phyloP scores from a whole-genome alignment of 2,888 invertebrate genomes.

The Epiblema foenella region DNA sequence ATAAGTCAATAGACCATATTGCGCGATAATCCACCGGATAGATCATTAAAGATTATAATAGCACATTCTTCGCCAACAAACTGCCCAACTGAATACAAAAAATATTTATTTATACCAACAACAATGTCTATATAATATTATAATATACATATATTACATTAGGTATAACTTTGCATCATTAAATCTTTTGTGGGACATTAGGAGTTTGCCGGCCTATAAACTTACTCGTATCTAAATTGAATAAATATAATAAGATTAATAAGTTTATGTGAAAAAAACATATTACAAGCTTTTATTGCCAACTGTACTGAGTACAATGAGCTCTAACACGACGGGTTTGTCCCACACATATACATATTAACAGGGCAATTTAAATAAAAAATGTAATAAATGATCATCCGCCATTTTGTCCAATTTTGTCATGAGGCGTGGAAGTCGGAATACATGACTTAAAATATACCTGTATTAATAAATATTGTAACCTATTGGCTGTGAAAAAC shows the following conservation, averaged over 20 bases:
- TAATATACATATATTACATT: conserved; percentile 46
- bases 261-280: neutral
- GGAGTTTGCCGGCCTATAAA: neutral
- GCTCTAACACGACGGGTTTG: no score
- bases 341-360: no score
- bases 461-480: no score
- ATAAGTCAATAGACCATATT: neutral
- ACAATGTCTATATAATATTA: conserved; percentile 59
- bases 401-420: no score
- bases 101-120: conserved; percentile 70
- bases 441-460: no score
- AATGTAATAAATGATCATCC: no score
- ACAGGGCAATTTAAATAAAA: no score
- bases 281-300: no score
- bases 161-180: conserved; percentile 1
- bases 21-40: neutral
- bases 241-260: neutral
- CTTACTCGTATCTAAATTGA: neutral
- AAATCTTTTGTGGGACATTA: neutral
- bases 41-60: neutral
- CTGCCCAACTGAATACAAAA: conserved; percentile 68
- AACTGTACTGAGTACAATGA: no score
- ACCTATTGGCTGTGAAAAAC: no score
- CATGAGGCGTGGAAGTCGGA: no score
- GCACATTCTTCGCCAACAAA: conserved; percentile 42